Base-by-base conservation (phyloP, 2,888 invertebrate genomes). In the Eretmocerus hayati region DNA sequence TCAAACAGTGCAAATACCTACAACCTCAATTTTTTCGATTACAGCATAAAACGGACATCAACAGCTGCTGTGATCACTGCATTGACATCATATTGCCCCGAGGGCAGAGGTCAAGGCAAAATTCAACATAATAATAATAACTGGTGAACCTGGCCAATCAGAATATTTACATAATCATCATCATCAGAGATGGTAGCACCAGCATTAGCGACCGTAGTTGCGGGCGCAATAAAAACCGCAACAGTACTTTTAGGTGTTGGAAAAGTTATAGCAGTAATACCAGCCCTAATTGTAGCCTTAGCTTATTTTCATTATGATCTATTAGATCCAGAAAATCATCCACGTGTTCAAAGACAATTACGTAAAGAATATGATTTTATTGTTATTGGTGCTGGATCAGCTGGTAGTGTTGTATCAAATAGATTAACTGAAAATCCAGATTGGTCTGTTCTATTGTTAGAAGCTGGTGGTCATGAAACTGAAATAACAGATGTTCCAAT, bases 381-480 rank as follows among this genome's bases (percentile, higher is more conserved):
- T 1, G 77, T 90, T 16, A 77, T 92, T 20, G 92, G 91, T 0
- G 87, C 82, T 2, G 91, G 91, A 0, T 87, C 89, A 0, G 90
- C 90, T 0, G 91, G 91, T 0, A 80, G 87, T 0, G 90, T 92
- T 0, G 56, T 93, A 8, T 90, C 88, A 1, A 90, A 88, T 56
- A 75, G 93, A 35, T 72, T 91, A 2, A 80, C 87, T 0, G 90
- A 90, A 66, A 76, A 86, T 18, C 77, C 83, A 4, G 77, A 81
- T 6, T 90, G 89, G 88, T 87, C 80, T 61, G 83, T 90, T 0
- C 71, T 91, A 39, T 69, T 91, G 11, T 62, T 91, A 37, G 91
- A 91, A 69, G 90, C 90, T 0, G 91, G 91, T 9, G 90, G 89
- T 0, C 87, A 88, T 57, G 90, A 91, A 67, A 89, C 87, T 0